Conservation (phyloP, 2,888 invertebrate genomes). For the Tetramorium bicarinatum region DNA sequence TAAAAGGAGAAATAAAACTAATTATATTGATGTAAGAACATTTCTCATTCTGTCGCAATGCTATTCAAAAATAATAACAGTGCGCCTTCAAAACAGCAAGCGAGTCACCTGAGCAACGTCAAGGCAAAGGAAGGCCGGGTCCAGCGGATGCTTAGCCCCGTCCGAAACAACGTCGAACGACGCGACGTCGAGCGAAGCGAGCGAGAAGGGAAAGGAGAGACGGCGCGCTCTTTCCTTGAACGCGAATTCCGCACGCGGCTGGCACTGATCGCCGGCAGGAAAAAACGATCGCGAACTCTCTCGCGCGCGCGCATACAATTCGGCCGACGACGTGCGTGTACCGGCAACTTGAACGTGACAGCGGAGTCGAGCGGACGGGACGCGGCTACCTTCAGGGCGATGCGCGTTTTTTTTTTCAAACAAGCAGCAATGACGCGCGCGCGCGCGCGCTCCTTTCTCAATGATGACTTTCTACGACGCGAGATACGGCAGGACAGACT, state of each 20-base stretch:
- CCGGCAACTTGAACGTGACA: constrained; percentile 64
- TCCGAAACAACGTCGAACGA: background rate
- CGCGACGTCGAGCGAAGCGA: background rate
- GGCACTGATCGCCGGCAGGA: background rate
- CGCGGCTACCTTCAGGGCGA: constrained; percentile 11
- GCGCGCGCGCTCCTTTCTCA: constrained; percentile 6
- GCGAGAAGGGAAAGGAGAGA: background rate
- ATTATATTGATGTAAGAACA: background rate
- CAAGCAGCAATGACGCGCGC: background rate
- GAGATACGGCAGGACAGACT: background rate
- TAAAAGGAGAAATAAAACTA: background rate
- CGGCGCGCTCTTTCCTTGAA: background rate
- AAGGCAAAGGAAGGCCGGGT: background rate
- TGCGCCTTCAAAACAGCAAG: background rate
- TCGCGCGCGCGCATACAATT: constrained; percentile 12
- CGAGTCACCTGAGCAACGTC: constrained; percentile 6
- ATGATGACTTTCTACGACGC: background rate
- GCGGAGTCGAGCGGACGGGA: constrained; percentile 36
- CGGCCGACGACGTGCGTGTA: constrained; percentile 44
- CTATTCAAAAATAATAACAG: background rate
- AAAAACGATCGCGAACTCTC: background rate
- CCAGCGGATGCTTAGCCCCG: background rate
- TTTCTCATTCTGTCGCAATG: background rate
- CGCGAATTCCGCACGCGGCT: constrained; percentile 8
- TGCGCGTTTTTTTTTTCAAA: constrained; percentile 21